Evolutionary conservation across 2,797 vertebrate species (phyloP), one percentile per base, ranked within the genome.

Genomic region (Knipowitschia caucasica): DNA sequence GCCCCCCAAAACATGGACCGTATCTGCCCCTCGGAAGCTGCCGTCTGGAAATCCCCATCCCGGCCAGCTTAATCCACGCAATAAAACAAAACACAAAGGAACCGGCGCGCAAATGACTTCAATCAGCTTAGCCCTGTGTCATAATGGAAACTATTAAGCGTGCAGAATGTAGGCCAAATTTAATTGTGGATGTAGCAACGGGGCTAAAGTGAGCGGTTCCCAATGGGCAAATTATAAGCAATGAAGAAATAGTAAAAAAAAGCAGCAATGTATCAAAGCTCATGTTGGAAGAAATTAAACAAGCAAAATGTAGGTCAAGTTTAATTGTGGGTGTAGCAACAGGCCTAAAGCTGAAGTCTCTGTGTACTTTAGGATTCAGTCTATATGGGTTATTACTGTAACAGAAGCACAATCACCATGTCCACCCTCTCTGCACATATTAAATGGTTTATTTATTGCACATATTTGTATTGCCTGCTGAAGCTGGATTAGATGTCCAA

Each of bases 11-110:
- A 43, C 42, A 24, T 2, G 12, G 23, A 66, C 29, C n/a, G n/a
- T 63, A 71, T 77, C 65, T 72, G 69, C 58, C 58, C 59, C 15
- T 69, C 4, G 45, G 49, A 78, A 76, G 69, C 64, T 71, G 69
- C 64, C 62, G 56, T 12, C 44, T 49, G 45, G 61, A 70, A 77
- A 75, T 67, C 47, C 62, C 54, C 60, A n/a, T 25, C 39, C 42
- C 50, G 65, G 60, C 57, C 33, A 44, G 52, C 56, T 67, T 74
- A 74, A 71, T 50, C 60, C 39, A 36, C 45, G 61, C 53, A 68
- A 77, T 59, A 62, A 73, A 67, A 42, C 39, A 72, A 43, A 54
- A 39, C 50, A 77, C 64, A 73, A 71, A 68, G 59, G 57, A 64
- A 53, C 6, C 67, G 43, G 18, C 39, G 55, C 55, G 54, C 61